phyloP scores from a whole-genome alignment of 2,888 invertebrate species.

The Azorinus chamasolen region DNA sequence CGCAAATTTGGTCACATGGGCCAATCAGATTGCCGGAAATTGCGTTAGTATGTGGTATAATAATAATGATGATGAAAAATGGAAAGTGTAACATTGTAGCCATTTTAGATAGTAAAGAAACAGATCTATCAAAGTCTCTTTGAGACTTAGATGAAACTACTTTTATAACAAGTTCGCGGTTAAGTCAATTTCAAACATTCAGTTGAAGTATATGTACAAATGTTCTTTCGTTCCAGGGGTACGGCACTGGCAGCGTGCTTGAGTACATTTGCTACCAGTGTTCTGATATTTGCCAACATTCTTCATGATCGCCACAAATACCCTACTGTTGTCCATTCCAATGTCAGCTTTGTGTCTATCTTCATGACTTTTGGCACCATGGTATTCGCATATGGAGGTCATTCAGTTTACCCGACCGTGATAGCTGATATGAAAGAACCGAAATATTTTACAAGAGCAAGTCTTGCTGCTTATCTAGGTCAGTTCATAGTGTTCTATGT shows the following conservation, averaged over 20 bases:
- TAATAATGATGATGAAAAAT: too few relatives aligned
- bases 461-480: slow-evolving; percentile 91
- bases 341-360: slow-evolving; percentile 88
- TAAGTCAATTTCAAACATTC: too few relatives aligned
- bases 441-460: slow-evolving; percentile 90
- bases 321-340: slow-evolving; percentile 4
- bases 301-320: slow-evolving; percentile 87
- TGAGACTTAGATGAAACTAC: too few relatives aligned
- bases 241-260: slow-evolving; percentile 90
- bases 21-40: too few relatives aligned
- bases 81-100: too few relatives aligned
- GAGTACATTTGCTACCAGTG: slow-evolving; percentile 89
- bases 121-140: too few relatives aligned
- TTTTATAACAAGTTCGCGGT: too few relatives aligned
- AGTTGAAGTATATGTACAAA: too few relatives aligned
- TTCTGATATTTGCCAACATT: slow-evolving; percentile 90
- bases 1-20: too few relatives aligned
- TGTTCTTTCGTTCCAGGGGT: slow-evolving; percentile 89
- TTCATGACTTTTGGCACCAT: slow-evolving; percentile 91
- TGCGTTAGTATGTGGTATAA: too few relatives aligned
- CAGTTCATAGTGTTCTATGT: too few relatives aligned
- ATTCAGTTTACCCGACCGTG: slow-evolving; percentile 92
- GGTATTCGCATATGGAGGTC: slow-evolving; percentile 91
- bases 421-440: slow-evolving; percentile 96
- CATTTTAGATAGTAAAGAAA: too few relatives aligned